Conservation (phyloP, 1,140 invertebrate species). For the Stenopsyche tienmushanensis region DNA sequence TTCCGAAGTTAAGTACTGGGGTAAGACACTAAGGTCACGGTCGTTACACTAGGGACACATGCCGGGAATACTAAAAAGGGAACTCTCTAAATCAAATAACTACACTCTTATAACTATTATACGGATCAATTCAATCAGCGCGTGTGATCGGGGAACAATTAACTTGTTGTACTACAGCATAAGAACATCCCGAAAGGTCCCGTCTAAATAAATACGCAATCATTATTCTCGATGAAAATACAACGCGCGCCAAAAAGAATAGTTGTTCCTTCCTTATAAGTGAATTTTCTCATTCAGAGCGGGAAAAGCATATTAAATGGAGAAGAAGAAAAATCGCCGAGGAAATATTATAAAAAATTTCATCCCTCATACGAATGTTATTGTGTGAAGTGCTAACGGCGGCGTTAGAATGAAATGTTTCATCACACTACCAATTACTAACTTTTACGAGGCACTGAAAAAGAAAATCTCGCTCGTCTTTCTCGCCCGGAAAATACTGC, state of each 20-base stretch:
- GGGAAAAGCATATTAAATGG: no score
- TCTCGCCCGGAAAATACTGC: neutral
- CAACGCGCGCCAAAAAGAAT: no score
- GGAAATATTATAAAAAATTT: no score
- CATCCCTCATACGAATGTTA: neutral
- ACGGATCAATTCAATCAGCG: no score
- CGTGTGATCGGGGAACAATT: no score
- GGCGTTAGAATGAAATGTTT: conserved; percentile 27
- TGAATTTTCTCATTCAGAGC: neutral
- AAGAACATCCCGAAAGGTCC: no score
- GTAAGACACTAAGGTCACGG: neutral
- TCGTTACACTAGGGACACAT: neutral
- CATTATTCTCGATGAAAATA: no score
- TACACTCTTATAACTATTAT: no score
- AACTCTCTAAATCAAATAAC: neutral
- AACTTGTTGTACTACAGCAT: no score
- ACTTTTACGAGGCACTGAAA: conserved; percentile 22
- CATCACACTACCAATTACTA: conserved; percentile 23
- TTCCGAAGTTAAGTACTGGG: neutral
- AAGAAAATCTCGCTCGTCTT: conserved; percentile 11
- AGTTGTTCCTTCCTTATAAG: no score
- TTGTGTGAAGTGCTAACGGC: conserved; percentile 15
- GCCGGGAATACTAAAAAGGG: neutral
- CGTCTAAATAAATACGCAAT: no score
- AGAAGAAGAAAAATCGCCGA: no score